A percentile compares a stretch with the other conserved stretches of the same genome.
These are phyloP conservation scores for Blastobasis adustella DNA, from an alignment of 2,888 invertebrate genomes.

Conservation along the genomic window DNA sequence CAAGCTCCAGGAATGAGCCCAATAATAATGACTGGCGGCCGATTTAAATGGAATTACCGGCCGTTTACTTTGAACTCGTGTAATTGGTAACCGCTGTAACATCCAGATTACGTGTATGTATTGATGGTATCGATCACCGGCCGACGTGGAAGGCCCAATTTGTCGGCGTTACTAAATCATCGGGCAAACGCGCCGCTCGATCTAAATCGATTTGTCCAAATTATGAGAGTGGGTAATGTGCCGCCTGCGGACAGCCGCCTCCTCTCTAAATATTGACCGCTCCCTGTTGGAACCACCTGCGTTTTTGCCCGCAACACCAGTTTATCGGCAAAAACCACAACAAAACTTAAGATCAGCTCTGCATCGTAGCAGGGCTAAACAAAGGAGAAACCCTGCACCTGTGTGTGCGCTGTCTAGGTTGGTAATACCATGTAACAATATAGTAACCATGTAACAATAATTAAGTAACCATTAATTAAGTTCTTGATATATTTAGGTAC, in stretches of 20 bases:
- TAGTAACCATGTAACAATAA: too few relatives aligned
- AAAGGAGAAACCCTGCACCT: too few relatives aligned
- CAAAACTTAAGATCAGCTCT: too few relatives aligned
- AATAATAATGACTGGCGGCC: constrained; percentile 29
- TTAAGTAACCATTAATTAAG: too few relatives aligned
- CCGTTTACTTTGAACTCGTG: constrained; percentile 61
- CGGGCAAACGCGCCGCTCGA: constrained; percentile 64
- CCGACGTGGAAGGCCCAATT: constrained; percentile 56
- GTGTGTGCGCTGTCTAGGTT: too few relatives aligned
- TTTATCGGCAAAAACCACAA: too few relatives aligned
- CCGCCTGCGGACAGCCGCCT: constrained; percentile 18
- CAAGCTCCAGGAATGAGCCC: constrained; percentile 4
- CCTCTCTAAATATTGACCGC: constrained; percentile 52
- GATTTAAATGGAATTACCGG: constrained; percentile 54
- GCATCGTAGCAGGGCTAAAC: too few relatives aligned
- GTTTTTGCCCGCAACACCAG: constrained; percentile 23
- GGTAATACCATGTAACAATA: too few relatives aligned
- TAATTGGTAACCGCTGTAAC: constrained; percentile 59
- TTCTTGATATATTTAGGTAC: too few relatives aligned
- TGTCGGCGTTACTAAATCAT: constrained; percentile 69
- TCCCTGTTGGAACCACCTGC: constrained; percentile 29
- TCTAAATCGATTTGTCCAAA: constrained; percentile 72
- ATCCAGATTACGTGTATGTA: constrained; percentile 46
- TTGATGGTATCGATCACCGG: constrained; percentile 39
- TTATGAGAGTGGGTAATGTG: constrained; percentile 42